Evolutionary conservation across 1,140 invertebrate genomes (phyloP), one percentile per base, ranked within the genome.

Genomic region (Drosophila teissieri): DNA sequence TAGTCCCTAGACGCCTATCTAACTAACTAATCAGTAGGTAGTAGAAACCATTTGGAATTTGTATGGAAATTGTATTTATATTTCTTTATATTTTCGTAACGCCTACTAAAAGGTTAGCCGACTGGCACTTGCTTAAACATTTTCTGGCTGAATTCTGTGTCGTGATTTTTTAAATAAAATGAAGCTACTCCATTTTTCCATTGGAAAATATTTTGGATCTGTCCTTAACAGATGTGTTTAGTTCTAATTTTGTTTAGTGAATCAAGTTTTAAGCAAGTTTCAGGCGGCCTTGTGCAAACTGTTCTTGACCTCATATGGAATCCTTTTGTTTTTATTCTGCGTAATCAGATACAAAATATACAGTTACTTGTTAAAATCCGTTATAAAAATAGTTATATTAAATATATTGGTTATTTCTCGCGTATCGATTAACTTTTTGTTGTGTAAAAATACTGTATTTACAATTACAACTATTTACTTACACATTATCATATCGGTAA

Each of bases 371-470:
- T 78, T 73, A 83, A 83, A 84, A 83, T 80, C 45, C 42, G 63
- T 84, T 84, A 80, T 89, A 89, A 88, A 89, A 89, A 89, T 89
- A 89, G 44, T 70, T 80, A 74, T 78, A 72, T 89, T 72, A 53
- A 67, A 80, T 73, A 73, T 83, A 78, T 74, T 65, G 68, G 64
- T 84, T 73, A 70, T 75, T 65, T 80, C 31, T 73, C 56, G 40
- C 65, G 11, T 67, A 68, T 45, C 55, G 49, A 76, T 79, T 67
- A 22, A 40, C 37, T 37, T 31, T 22, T 62, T 81, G 40, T 69
- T 73, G 46, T 86, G 83, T 86, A 86, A 86, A 86, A 86, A 86
- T 88, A 86, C 83, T 86, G 83, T 86, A 86, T 86, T 82, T 86
- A 86, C 83, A 86, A 88, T 79, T 86, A 85, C 61, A 86, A 76